Conservation (phyloP, 2,113 vertebrate species). For the Bombycilla garrulus region DNA sequence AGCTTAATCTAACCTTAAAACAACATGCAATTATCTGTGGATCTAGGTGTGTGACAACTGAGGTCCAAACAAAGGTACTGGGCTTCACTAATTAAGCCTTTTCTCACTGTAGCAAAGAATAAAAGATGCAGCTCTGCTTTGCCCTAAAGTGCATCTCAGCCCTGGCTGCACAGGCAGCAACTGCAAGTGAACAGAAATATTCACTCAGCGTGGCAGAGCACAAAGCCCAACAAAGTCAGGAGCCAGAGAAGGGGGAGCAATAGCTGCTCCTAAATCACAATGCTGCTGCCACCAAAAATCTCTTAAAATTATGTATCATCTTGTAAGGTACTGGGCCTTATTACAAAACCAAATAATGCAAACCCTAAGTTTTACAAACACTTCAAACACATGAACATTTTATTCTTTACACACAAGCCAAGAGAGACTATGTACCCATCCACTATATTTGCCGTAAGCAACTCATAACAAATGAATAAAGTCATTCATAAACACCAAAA, state of each 20-base stretch:
- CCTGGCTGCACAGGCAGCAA: background rate
- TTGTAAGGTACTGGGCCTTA: background rate
- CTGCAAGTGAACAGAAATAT: background rate
- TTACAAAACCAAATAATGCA: background rate
- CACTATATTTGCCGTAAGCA: background rate
- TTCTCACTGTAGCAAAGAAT: background rate
- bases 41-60: background rate
- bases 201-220: background rate
- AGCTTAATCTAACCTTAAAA: background rate
- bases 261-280: background rate
- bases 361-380: background rate
- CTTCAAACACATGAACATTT: background rate
- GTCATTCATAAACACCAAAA: background rate
- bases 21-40: background rate
- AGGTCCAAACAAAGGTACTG: background rate
- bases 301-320: background rate
- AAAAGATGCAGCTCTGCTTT: background rate
- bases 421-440: background rate
- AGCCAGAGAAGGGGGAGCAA: background rate
- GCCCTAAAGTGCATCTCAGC: background rate
- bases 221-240: fast-evolving
- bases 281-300: background rate
- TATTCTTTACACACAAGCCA: background rate
- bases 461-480: background rate
- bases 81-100: background rate